Conservation (phyloP, 2,797 vertebrate genomes). For the Schizothorax lantsangensis region DNA sequence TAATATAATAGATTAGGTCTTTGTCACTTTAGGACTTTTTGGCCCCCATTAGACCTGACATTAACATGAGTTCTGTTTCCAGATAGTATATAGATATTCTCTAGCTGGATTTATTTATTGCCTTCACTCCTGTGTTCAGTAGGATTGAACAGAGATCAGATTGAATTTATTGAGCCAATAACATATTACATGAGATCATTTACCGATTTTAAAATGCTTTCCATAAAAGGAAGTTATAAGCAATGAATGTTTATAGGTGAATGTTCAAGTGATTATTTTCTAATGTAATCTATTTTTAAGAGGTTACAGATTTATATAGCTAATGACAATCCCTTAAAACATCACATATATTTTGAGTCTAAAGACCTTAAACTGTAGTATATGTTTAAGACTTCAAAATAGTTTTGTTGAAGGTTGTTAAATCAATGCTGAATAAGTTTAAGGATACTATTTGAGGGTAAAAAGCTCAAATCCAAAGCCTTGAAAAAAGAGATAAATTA, state of each 20-base stretch:
- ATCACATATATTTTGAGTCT: not conserved
- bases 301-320: not conserved
- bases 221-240: not conserved
- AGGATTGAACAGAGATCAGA: not conserved
- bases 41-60: not conserved
- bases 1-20: slow-evolving; percentile 9
- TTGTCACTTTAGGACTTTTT: not conserved
- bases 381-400: not conserved
- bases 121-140: not conserved
- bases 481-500: not conserved
- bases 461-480: not conserved
- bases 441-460: not conserved
- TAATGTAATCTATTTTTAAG: not conserved
- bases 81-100: not conserved
- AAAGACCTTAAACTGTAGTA: not conserved
- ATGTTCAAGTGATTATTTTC: not conserved
- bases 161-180: not conserved
- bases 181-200: not conserved
- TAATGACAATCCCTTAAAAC: not conserved
- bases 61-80: not conserved
- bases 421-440: not conserved
- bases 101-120: not conserved
- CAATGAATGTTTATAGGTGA: not conserved
- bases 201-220: not conserved
- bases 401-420: not conserved